Evolutionary conservation across 2,113 vertebrate genomes (phyloP).

Genomic region (Syrmaticus mikado): DNA sequence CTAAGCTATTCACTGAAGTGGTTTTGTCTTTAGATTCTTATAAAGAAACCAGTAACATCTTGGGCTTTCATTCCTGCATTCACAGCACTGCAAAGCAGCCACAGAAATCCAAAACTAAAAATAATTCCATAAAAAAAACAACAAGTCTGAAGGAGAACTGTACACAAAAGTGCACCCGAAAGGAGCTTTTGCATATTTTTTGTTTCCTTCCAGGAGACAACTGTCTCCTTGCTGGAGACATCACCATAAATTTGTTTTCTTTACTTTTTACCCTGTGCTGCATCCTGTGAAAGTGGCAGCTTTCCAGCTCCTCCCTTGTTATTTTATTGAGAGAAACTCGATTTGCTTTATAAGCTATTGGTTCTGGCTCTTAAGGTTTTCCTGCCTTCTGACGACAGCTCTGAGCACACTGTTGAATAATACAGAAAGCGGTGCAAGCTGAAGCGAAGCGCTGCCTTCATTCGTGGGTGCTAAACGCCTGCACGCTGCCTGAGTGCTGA

Average conservation of each 20-base stretch:
- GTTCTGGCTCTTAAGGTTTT: not conserved
- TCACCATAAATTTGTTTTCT: not conserved
- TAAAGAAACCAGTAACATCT: not conserved
- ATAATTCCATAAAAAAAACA: not conserved
- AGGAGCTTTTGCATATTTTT: not conserved
- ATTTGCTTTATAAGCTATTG: not conserved
- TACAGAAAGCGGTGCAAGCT: not conserved
- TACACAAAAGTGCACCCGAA: not conserved
- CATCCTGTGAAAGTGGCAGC: not conserved
- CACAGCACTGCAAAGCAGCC: not conserved
- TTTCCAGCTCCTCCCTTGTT: not conserved
- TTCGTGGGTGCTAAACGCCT: not conserved
- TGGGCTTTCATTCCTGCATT: not conserved
- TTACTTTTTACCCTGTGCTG: not conserved
- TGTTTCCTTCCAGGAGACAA: not conserved
- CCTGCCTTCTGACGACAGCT: not conserved
- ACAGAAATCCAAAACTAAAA: not conserved
- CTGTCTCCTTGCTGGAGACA: not conserved
- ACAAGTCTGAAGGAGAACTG: not conserved
- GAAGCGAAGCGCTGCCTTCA: not conserved
- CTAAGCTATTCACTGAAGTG: not conserved
- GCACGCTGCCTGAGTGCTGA: not conserved
- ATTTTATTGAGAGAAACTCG: not conserved
- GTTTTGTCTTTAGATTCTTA: not conserved
- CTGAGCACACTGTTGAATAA: not conserved